Base-by-base conservation (phyloP, 2,888 invertebrate genomes). In the Resseliella maxima region DNA sequence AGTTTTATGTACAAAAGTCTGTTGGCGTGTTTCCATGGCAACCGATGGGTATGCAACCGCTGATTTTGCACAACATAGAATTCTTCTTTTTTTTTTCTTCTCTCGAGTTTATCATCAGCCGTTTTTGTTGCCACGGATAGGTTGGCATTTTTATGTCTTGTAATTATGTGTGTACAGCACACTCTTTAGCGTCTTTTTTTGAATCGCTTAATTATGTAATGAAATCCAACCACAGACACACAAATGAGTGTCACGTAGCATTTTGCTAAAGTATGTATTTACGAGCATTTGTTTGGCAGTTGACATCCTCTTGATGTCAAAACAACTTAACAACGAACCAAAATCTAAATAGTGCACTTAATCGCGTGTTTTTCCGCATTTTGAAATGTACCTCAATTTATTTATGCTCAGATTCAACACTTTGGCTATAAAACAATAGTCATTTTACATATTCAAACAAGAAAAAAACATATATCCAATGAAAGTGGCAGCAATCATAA, bases 1-100 rank as follows among this genome's bases (percentile, higher is more conserved):
- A 72, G 72, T 72, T 72, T 72, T 35, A 72, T 15, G 31, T 31
- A 12, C 27, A 59, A 59, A 24, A 59, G 5, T 6, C 15, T 72
- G 72, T 31, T 15, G 72, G 31, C 72, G 72, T n/a, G 72, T 72
- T 72, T 31, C 72, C 15, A 72, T 72, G 31, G n/a, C 72, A 72
- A 72, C 18, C 59, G 59, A 24, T 59, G 59, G 5, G 50, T 21
- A 27, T 59, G 24, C 59, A 3, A 24, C 27, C 24, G 59, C n/a
- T 59, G 2, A 59, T 59, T 59, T 27, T 59, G 6, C 59, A 59
- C 27, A 3, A 72, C 15, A 1, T 50, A 12, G 2, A 18, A 21
- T 72, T 72, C 3, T 31, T 72, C 31, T 31, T 31, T 10, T 31
- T 72, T 15, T 72, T 18, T 15, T 72, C n/a, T 72, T 31, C 31